phyloP scores from a whole-genome alignment of 2,797 vertebrate species.

The Melanotaenia pygmaea region DNA sequence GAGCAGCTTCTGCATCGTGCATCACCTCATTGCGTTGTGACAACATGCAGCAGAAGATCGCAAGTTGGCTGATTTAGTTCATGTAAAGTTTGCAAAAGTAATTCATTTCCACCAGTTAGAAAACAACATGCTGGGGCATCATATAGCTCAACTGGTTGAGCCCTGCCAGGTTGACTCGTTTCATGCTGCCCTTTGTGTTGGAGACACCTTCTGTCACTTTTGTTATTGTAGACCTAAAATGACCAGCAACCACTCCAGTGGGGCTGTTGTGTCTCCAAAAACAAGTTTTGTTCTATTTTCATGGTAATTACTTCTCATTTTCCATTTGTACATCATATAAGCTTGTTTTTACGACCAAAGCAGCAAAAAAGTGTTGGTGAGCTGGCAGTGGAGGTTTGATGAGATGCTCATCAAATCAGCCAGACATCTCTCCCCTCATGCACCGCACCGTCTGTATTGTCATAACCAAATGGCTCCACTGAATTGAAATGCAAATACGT shows the following conservation, averaged over 20 bases:
- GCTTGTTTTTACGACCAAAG: slow-evolving; percentile 5
- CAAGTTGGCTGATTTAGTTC: background rate
- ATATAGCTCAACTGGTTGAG: too few relatives aligned
- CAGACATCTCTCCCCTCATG: slow-evolving; percentile 22
- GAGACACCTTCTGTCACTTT: background rate
- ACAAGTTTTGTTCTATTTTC: background rate
- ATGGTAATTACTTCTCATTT: background rate
- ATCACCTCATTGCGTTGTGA: too few relatives aligned
- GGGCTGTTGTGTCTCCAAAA: background rate
- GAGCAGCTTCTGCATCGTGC: background rate
- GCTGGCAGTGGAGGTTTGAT: slow-evolving; percentile 32
- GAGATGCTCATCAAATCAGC: slow-evolving; percentile 18
- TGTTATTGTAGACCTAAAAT: background rate
- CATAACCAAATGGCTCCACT: slow-evolving; percentile 15
- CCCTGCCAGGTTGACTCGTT: too few relatives aligned
- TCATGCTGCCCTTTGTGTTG: background rate
- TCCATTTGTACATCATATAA: background rate
- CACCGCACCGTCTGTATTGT: slow-evolving; percentile 20
- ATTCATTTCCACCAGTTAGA: too few relatives aligned
- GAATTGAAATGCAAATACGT: slow-evolving; percentile 58
- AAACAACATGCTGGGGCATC: background rate
- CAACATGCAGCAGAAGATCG: background rate
- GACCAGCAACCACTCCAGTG: background rate
- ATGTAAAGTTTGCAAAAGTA: too few relatives aligned
- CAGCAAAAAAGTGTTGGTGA: background rate